Base-by-base conservation (phyloP, 2,888 invertebrate species). In the Mechanitis messenoides region DNA sequence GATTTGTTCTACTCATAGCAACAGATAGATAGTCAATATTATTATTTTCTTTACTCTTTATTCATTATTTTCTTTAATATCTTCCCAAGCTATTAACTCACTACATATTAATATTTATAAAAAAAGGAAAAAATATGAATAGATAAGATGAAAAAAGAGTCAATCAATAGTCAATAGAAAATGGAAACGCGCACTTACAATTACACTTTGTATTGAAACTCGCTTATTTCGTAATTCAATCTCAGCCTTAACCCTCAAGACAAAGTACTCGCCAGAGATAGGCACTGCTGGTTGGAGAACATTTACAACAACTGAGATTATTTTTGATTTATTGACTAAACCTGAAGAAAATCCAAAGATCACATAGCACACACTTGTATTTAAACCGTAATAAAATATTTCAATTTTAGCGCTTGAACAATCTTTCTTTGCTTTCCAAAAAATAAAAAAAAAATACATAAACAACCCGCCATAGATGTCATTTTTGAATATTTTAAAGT, bases 1-100 rank as follows among this genome's bases (percentile, higher is more conserved):
- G 80, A 85, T 85, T 85, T 77, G 82, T 79, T 80, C 77, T 77
- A 80, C 77, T 60, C 58, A 65, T 53, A 60, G 46, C 59, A 45
- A 53, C 6, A 20, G 46, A 58, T 28, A 47, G 47, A 47, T 3
- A 50, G 50, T 5, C 50, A 42, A 7, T 6, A 35, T 35, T 42
- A 9, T 42, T 9, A 42, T 5, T 35, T 42, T 42, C 6, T 42
- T 42, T 11, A 3, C 42, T 42, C 9, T 42, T 9, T 42, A 3
- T 42, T 9, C 9, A 42, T 5, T 42, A 9, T 42, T 42, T 2
- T 20, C 20, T 20, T 20, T 20, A 20, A 20, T 20, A 20, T 20
- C 20, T 20, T 20, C 20, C 20, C 20, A 20, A 20, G 20, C 20
- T 20, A 20, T 20, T 20, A 20, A 20, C 20, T 20, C 20, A 20